Conservation (phyloP, 1,140 invertebrate genomes). For the Zaprionus gabonicus region DNA sequence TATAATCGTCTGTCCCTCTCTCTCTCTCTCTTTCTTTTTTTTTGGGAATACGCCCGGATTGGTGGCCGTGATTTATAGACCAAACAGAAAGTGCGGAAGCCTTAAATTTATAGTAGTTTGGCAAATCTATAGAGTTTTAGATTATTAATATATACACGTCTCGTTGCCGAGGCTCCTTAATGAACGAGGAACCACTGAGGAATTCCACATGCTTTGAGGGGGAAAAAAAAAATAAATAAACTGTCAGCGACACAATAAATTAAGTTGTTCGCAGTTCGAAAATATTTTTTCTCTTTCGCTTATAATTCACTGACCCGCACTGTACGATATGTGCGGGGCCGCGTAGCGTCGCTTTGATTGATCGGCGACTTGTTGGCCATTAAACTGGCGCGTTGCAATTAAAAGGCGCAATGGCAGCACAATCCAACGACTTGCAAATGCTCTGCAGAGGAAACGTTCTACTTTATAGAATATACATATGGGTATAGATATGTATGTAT, state of each 20-base stretch:
- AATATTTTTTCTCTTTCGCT: conserved; percentile 34
- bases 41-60: conserved; percentile 18
- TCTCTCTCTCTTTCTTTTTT: background rate
- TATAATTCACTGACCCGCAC: conserved; percentile 41
- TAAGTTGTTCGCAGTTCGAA: conserved; percentile 46
- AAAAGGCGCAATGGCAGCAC: conserved; percentile 31
- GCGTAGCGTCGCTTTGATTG: conserved; percentile 54
- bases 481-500: too few species aligned
- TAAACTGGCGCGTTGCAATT: conserved; percentile 68
- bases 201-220: background rate
- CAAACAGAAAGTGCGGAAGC: conserved; percentile 61
- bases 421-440: background rate
- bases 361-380: conserved; percentile 73
- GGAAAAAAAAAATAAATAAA: conserved; percentile 24
- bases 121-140: conserved; percentile 70
- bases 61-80: conserved; percentile 60
- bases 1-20: conserved; percentile 8
- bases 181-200: conserved; percentile 43
- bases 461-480: too few species aligned
- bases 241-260: conserved; percentile 63
- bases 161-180: conserved; percentile 44
- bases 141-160: conserved; percentile 46
- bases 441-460: background rate
- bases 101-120: conserved; percentile 52
- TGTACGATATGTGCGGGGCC: conserved; percentile 24